Evolutionary conservation across 2,113 vertebrate species (phyloP).

Genomic region (Indicator maculatus): DNA sequence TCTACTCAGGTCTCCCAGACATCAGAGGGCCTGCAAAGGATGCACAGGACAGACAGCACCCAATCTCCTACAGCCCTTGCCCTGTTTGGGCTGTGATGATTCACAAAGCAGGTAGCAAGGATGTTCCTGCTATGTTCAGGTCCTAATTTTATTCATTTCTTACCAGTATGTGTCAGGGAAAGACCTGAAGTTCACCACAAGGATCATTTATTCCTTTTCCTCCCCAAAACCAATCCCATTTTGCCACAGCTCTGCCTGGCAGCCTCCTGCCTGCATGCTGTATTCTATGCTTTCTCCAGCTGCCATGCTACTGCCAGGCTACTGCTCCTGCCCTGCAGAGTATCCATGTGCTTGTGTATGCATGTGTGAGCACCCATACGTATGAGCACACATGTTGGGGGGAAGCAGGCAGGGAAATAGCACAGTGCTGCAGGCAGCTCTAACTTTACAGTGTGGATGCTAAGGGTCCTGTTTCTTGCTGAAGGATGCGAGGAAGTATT

Average conservation of each 20-base stretch:
- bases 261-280: background rate
- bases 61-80: fast-evolving
- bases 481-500: fast-evolving
- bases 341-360: fast-evolving
- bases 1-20: background rate
- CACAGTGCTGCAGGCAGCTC: background rate
- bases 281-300: background rate
- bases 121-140: background rate
- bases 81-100: background rate
- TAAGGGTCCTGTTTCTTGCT: background rate
- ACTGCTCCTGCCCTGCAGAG: background rate
- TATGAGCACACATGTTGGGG: too few relatives aligned
- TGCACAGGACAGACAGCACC: background rate
- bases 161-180: background rate
- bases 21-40: background rate
- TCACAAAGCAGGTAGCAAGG: background rate
- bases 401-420: background rate
- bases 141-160: background rate
- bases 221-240: background rate
- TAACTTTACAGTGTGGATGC: fast-evolving
- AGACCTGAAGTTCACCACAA: background rate
- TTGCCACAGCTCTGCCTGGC: fast-evolving
- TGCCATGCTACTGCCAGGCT: fast-evolving
- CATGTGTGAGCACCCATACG: background rate
- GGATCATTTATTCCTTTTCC: background rate